phyloP scores from a whole-genome alignment of 2,888 invertebrate species.

The Colostygia pectinataria region DNA sequence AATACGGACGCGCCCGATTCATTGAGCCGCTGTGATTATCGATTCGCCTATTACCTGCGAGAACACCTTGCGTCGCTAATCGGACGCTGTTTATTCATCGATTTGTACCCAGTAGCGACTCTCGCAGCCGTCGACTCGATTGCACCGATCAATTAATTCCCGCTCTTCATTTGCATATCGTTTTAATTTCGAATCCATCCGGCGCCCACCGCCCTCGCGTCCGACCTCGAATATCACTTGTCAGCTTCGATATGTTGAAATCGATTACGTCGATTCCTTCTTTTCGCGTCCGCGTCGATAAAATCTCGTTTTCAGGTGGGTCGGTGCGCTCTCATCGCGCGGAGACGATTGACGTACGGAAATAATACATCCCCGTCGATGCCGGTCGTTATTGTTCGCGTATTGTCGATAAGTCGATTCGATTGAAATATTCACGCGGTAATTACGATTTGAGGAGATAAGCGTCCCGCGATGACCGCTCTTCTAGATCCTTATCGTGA shows the following conservation, averaged over 20 bases:
- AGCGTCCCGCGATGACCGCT: constrained; percentile 54
- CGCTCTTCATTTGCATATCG: constrained; percentile 74
- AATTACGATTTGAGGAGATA: constrained; percentile 75
- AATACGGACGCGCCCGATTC: constrained; percentile 58
- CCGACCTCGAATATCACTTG: constrained; percentile 70
- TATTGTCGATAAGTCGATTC: constrained; percentile 66
- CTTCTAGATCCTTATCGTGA: constrained; percentile 55
- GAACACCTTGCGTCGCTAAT: constrained; percentile 68
- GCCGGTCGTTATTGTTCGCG: constrained; percentile 71
- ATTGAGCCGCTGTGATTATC: constrained; percentile 60
- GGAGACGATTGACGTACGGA: constrained; percentile 61
- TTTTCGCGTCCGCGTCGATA: constrained; percentile 63
- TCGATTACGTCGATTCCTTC: constrained; percentile 69
- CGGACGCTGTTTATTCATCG: constrained; percentile 75
- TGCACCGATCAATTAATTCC: constrained; percentile 73
- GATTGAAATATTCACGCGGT: constrained; percentile 78
- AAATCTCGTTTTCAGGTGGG: constrained; percentile 61
- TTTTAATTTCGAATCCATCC: constrained; percentile 78
- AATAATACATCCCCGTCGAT: constrained; percentile 65
- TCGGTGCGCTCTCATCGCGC: constrained; percentile 45
- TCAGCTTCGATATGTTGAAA: constrained; percentile 73
- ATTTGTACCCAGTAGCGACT: constrained; percentile 73
- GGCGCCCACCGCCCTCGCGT: constrained; percentile 73
- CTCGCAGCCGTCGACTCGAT: constrained; percentile 69
- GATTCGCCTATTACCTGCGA: constrained; percentile 63